Evolutionary conservation across 1,140 invertebrate genomes (phyloP), one percentile per base, ranked within the genome.

Genomic region (Mya arenaria): DNA sequence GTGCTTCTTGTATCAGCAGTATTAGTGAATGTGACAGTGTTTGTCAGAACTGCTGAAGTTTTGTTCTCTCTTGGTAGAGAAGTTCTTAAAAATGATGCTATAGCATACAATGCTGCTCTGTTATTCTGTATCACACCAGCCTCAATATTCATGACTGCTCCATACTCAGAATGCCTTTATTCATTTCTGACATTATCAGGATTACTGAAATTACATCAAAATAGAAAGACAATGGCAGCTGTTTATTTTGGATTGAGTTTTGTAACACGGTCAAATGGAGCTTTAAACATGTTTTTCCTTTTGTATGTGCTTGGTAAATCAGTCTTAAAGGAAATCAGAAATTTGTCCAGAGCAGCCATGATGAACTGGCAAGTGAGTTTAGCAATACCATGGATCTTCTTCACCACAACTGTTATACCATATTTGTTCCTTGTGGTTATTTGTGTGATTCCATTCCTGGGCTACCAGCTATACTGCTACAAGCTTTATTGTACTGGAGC

Each of bases 41-140:
- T 99, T 92, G 92, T 96, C 15, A 94, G 96, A 90, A 94, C 97
- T 6, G 95, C 96, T 3, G 92, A 95, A 81, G 88, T 95, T 32
- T 93, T 99, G 25, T 93, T 90, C 65, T 86, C 87, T 75, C 79
- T 94, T 1, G 92, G 91, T 36, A 91, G 94, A 60, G 90, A 92
- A 84, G 93, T 98, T 28, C 93, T 97, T 48, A 94, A 94, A 80
- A 94, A 96, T 92, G 93, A 95, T 66, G 93, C 94, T 75, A 93
- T 96, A 73, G 95, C 97, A 19, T 97, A 96, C 90, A 95, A 95
- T 91, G 95, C 96, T 52, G 94, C 95, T 0, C 91, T 92, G 13
- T 91, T 98, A 1, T 99, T 96, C 93, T 97, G 96, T 92, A 95
- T 98, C 48, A 99, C 98, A 94, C 98, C 98, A 73, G 98, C 97